Base-by-base conservation (phyloP, 1,140 invertebrate species). In the Apis mellifera region DNA sequence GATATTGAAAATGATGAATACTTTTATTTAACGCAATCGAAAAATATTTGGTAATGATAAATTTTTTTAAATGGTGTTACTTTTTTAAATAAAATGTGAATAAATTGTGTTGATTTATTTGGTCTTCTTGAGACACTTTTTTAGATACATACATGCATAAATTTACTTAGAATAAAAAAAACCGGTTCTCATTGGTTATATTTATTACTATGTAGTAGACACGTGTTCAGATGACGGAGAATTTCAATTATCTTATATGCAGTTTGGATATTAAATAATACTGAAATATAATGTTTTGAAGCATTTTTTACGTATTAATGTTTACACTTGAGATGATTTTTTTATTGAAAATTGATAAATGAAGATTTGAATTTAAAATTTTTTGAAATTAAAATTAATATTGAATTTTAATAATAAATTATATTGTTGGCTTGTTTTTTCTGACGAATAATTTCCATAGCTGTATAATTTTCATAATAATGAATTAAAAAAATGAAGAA, bases 171-270 rank as follows among this genome's bases (percentile, higher is more conserved):
- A 9, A 23, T 9, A 59, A 26, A 68, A 55, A 19, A 23, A 68
- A 78, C 59, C 26, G 68, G 48, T 64, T 72, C 26, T 42, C 12
- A 55, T 78, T 32, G n/a, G 15, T 68, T n/a, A 7, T n/a, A 21
- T 4, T 78, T 48, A 19, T 23, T 55, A 42, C 17, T 17, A 11
- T 4, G 0, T n/a, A 19, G 23, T 50, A 13, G 17, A 4, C 32
- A 55, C 59, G 23, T 71, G 54, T 19, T 79, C 32, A 12, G 3
- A 54, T 72, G 26, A 19, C 19, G 5, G 12, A 17, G n/a, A 59
- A 52, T 65, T 76, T 62, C 15, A 62, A 32, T 62, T 21, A 13
- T 2, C 15, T 19, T 11, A 21, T 48, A 17, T 50, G 17, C 42
- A 60, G 1, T 17, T 52, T 57, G 9, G 21, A 7, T 52, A 19